Conservation (phyloP, 1,140 invertebrate genomes). For the Solenopsis invicta region DNA sequence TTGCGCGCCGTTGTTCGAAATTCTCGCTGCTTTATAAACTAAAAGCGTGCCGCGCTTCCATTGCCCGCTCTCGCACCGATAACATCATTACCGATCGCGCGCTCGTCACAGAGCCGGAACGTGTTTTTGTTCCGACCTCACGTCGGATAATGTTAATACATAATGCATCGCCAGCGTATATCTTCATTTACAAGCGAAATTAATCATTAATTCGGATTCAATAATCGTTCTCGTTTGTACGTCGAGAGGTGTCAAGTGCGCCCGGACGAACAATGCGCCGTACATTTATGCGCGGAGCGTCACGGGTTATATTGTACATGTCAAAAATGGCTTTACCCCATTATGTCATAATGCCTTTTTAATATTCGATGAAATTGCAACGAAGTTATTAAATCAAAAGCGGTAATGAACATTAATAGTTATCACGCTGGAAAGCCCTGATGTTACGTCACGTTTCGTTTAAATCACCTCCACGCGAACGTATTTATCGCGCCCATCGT, state of each 20-base stretch:
- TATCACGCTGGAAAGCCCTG: constrained; percentile 14
- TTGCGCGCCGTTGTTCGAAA: constrained; percentile 35
- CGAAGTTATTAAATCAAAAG: constrained; percentile 57
- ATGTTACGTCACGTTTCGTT: constrained; percentile 28
- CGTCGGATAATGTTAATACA: constrained; percentile 55
- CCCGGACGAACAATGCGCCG: constrained; percentile 38
- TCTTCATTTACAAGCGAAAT: constrained; percentile 64
- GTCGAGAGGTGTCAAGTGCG: constrained; percentile 59
- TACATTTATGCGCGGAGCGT: constrained; percentile 41
- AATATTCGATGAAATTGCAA: constrained; percentile 51
- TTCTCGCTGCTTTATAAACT: constrained; percentile 53
- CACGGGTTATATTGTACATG: constrained; percentile 34
- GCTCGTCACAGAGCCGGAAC: constrained; percentile 52
- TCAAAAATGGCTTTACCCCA: constrained; percentile 49
- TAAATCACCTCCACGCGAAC: constrained; percentile 10
- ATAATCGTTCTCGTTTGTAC: constrained; percentile 60
- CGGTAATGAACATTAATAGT: constrained; percentile 56
- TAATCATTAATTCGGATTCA: constrained; percentile 64
- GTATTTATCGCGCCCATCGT: constrained; percentile 31
- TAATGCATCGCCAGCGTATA: constrained; percentile 56
- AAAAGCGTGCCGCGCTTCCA: constrained; percentile 34
- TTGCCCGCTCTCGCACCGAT: constrained; percentile 20
- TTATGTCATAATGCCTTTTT: constrained; percentile 59
- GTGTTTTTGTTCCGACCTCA: constrained; percentile 57
- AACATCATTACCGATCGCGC: constrained; percentile 31